phyloP scores from a whole-genome alignment of 2,888 invertebrate genomes.

The Drosophila nr. perissopoda region DNA sequence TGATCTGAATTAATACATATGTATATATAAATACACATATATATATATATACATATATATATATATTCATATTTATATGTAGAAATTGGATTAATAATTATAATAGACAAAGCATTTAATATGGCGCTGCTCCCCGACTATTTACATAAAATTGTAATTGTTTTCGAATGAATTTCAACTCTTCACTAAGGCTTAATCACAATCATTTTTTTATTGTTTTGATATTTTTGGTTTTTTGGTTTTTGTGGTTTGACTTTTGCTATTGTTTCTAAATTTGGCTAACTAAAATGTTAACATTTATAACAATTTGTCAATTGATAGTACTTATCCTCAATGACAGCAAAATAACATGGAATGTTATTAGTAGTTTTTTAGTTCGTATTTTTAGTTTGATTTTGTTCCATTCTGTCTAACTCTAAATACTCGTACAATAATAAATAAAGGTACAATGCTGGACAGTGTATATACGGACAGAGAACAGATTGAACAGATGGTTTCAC shows the following conservation, averaged over 20 bases:
- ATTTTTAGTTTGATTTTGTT: slow-evolving; percentile 1
- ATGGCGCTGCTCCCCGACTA: slow-evolving; percentile 57
- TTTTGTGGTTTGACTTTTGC: slow-evolving; percentile 35
- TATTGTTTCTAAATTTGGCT: slow-evolving; percentile 69
- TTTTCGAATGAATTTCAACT: slow-evolving; percentile 40
- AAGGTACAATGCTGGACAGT: slow-evolving; percentile 33
- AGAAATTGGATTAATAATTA: slow-evolving; percentile 40
- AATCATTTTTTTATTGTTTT: slow-evolving; percentile 70
- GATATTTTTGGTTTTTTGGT: slow-evolving; percentile 26
- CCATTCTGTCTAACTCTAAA: slow-evolving; percentile 22
- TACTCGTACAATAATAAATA: slow-evolving; percentile 8
- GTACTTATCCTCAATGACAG: slow-evolving; percentile 34
- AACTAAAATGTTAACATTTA: slow-evolving; percentile 66
- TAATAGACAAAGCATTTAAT: slow-evolving; percentile 47
- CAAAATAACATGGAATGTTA: slow-evolving; percentile 75
- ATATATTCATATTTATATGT: slow-evolving; percentile 1
- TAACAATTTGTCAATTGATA: slow-evolving; percentile 35
- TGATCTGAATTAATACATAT: slow-evolving; percentile 14
- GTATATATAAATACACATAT: slow-evolving; percentile 2
- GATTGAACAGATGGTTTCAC: slow-evolving; percentile 33
- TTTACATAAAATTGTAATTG: slow-evolving; percentile 55
- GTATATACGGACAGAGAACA: slow-evolving; percentile 55
- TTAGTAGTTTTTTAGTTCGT: slow-evolving; percentile 42
- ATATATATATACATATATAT: background rate
- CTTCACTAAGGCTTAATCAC: slow-evolving; percentile 74